Percentiles rank a stretch among this genome's conserved stretches.
Conservation (phyloP, 2,797 vertebrate species). For the Odontamblyopus rebecca region DNA sequence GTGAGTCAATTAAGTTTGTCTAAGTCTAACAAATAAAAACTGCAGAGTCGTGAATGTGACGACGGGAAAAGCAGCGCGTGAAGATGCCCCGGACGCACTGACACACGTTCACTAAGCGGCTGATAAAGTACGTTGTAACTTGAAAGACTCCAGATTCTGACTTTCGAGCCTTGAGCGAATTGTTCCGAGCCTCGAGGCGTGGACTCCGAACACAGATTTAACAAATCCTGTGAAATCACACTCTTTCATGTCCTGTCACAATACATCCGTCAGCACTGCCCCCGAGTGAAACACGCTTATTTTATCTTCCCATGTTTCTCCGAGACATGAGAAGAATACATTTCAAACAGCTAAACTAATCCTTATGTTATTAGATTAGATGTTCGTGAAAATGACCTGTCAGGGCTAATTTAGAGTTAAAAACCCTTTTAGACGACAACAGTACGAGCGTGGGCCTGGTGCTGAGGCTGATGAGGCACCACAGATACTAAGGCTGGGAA, state of each 20-base stretch:
- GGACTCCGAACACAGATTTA: constrained; percentile 14
- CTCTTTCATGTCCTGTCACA: constrained; percentile 15
- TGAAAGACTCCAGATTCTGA: constrained; percentile 4
- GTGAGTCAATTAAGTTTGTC: no score
- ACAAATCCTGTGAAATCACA: constrained; percentile 14
- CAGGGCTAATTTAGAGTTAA: neutral
- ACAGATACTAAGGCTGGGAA: no score
- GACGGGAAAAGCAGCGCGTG: neutral
- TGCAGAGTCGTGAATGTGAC: neutral
- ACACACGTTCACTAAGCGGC: constrained; percentile 9
- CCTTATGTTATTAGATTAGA: neutral
- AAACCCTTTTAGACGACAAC: neutral
- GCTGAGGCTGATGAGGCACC: neutral
- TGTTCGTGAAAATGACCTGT: neutral
- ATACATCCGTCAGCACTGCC: neutral
- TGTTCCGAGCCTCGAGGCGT: constrained; percentile 5
- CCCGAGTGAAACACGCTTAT: neutral
- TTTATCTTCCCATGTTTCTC: neutral
- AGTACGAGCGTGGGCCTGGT: neutral
- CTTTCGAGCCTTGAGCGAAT: constrained; percentile 2
- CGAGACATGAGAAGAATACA: neutral
- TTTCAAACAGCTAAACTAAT: neutral
- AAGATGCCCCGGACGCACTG: neutral
- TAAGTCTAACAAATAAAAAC: no score
- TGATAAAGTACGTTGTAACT: constrained; percentile 2